Percentiles rank a stretch among this genome's conserved stretches.
Evolutionary conservation across 1,140 invertebrate genomes (phyloP).

Genomic region (Daktulosphaira vitifoliae): DNA sequence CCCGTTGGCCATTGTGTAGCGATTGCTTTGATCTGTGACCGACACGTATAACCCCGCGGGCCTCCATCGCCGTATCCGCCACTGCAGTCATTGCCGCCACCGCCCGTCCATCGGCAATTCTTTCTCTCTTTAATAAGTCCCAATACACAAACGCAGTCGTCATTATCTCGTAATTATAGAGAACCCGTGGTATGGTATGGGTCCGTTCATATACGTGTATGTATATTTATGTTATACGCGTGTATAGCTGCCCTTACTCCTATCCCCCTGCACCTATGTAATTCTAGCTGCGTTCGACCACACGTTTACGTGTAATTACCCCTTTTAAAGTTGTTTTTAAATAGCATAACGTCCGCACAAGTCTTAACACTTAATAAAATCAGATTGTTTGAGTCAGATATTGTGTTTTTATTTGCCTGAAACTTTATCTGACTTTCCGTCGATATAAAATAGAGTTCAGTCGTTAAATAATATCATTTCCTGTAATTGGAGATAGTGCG

Average conservation of each 20-base stretch:
- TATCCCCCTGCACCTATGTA: background rate
- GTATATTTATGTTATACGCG: background rate
- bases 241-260: background rate
- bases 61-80: background rate
- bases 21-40: slow-evolving; percentile 31
- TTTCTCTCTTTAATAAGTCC: slow-evolving; percentile 32
- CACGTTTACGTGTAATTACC: slow-evolving; percentile 28
- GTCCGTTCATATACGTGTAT: background rate
- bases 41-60: slow-evolving; percentile 26
- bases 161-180: slow-evolving; percentile 33
- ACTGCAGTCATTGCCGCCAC: background rate
- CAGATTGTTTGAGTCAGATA: too few species aligned
- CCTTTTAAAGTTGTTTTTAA: slow-evolving; percentile 28
- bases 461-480: too few species aligned
- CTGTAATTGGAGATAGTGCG: too few species aligned
- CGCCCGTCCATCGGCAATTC: background rate
- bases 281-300: background rate
- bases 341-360: background rate
- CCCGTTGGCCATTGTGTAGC: slow-evolving; percentile 25
- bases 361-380: too few species aligned
- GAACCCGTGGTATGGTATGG: slow-evolving; percentile 9
- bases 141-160: slow-evolving; percentile 20
- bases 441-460: too few species aligned
- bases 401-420: too few species aligned
- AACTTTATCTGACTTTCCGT: too few species aligned